phyloP scores from a whole-genome alignment of 2,113 vertebrate species.

The Hirundichthys speculiger region DNA sequence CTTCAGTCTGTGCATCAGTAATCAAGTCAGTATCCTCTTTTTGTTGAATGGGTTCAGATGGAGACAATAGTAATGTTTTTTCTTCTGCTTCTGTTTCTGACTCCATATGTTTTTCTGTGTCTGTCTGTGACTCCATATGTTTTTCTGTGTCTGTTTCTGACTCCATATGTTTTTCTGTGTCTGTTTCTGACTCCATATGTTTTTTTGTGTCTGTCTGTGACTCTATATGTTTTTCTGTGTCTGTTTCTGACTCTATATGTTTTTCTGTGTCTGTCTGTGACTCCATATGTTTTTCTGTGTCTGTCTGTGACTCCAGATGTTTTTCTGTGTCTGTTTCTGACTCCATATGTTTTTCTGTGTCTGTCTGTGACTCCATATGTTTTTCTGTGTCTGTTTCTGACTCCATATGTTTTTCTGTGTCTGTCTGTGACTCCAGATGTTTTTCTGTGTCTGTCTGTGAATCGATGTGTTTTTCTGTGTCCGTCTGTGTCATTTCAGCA shows the following conservation, averaged over 20 bases:
- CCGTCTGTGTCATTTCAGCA: background rate
- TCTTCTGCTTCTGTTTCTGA: constrained; percentile 7
- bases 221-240: too few relatives aligned
- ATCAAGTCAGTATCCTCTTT: background rate
- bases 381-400: constrained; percentile 6
- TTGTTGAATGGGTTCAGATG: constrained; percentile 14
- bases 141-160: constrained; percentile 1
- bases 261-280: constrained; percentile 1
- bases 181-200: constrained; percentile 9
- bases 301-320: background rate
- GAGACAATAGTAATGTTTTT: constrained; percentile 3
- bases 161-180: too few relatives aligned
- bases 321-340: constrained; percentile 6
- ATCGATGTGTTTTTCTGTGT: constrained; percentile 9
- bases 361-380: constrained; percentile 7
- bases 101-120: constrained; percentile 10
- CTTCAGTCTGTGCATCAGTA: background rate
- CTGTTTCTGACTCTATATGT: constrained; percentile 9
- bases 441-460: constrained; percentile 7
- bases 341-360: constrained; percentile 9
- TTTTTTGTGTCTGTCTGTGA: constrained; percentile 1
- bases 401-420: constrained; percentile 9
- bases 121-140: background rate
- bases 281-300: constrained; percentile 8
- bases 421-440: constrained; percentile 5